Evolutionary conservation across 2,888 invertebrate species (phyloP).

Genomic region (Ophioninae sp.): DNA sequence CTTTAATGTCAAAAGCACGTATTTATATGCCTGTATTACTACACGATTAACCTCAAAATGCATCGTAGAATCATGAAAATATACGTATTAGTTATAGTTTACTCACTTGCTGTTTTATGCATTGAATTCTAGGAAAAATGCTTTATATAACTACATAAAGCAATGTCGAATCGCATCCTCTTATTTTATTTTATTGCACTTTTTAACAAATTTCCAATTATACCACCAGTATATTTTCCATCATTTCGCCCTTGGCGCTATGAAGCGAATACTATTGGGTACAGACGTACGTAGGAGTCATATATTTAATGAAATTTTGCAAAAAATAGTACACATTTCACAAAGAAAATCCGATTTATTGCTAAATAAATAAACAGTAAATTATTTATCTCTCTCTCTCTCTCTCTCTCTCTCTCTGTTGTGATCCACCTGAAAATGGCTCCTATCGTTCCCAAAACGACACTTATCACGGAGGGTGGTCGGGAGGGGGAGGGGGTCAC

Average conservation of each 20-base stretch:
- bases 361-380: too few relatives aligned
- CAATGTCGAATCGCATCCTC: neutral
- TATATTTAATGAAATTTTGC: too few relatives aligned
- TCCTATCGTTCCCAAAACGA: constrained; percentile 16
- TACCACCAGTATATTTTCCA: neutral
- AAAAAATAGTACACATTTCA: too few relatives aligned
- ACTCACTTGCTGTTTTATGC: neutral
- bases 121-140: neutral
- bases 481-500: too few relatives aligned
- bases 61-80: neutral
- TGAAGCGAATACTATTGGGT: too few relatives aligned
- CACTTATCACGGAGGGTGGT: constrained; percentile 40
- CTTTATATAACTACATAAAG: neutral
- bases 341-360: too few relatives aligned
- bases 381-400: too few relatives aligned
- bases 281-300: too few relatives aligned
- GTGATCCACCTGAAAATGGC: too few relatives aligned
- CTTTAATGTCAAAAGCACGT: neutral
- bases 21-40: neutral
- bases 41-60: constrained; percentile 5
- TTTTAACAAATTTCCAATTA: neutral
- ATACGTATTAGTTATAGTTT: constrained; percentile 1
- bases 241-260: too few relatives aligned
- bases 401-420: too few relatives aligned
- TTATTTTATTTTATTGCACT: neutral